Evolutionary conservation across 2,113 vertebrate genomes (phyloP).

Genomic region (Crypturellus undulatus): DNA sequence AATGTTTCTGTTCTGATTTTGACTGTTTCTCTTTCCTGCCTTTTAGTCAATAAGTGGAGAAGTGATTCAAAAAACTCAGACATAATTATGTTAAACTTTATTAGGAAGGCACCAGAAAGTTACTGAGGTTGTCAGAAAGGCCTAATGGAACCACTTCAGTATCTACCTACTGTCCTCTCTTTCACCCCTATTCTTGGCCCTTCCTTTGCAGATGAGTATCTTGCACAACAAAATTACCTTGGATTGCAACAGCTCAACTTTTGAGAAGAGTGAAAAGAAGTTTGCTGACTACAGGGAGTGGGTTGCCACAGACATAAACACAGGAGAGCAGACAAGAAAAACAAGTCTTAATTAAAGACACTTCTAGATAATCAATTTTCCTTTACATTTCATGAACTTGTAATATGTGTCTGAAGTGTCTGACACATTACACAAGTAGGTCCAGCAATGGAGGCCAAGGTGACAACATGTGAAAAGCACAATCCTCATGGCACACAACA

Average conservation of each 20-base stretch:
- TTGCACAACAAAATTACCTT: slow-evolving; percentile 68
- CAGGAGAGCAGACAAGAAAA: slow-evolving; percentile 61
- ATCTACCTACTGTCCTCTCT: slow-evolving; percentile 68
- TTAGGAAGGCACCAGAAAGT: slow-evolving; percentile 71
- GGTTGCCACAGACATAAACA: slow-evolving; percentile 50
- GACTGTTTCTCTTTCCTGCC: neutral
- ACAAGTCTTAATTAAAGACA: slow-evolving; percentile 69
- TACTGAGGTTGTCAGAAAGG: slow-evolving; percentile 48
- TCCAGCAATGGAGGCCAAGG: neutral
- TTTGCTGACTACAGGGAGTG: slow-evolving; percentile 35
- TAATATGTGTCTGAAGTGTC: neutral
- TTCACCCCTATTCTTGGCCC: slow-evolving; percentile 54
- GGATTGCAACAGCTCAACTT: slow-evolving; percentile 60
- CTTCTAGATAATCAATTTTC: slow-evolving; percentile 59
- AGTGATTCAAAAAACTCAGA: slow-evolving; percentile 37
- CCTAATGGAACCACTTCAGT: slow-evolving; percentile 50
- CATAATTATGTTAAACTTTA: slow-evolving; percentile 35
- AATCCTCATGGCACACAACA: neutral
- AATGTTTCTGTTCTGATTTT: neutral
- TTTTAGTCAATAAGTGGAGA: neutral
- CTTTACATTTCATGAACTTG: neutral
- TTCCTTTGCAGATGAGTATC: slow-evolving; percentile 70
- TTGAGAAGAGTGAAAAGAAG: slow-evolving; percentile 3
- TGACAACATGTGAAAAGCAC: neutral
- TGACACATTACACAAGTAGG: neutral